Evolutionary conservation across 2,888 invertebrate genomes (phyloP), one percentile per base, ranked within the genome.

Genomic region (Archips crataeganus): DNA sequence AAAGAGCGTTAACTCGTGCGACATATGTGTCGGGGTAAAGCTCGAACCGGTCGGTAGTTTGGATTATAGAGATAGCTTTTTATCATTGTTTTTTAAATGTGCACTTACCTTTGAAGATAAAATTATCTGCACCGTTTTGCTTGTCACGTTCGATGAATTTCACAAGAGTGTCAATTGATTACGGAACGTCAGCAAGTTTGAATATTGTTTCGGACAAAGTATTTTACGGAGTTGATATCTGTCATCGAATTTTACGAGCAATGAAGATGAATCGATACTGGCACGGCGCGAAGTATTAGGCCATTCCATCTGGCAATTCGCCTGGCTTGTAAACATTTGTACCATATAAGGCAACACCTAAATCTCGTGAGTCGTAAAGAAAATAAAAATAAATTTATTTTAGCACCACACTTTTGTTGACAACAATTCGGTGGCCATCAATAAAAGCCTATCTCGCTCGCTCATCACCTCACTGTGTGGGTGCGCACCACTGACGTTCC

Each of bases 1-100:
- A 92, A 93, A 92, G 86, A 90, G 90, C 92, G 92, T 91, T 88
- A 91, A 90, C 87, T 87, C 80, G 79, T 80, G 87, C 88, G 87
- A 92, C 92, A 94, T 92, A 87, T 93, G 93, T 84, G 88, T 84
- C 79, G 78, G 82, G 82, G 82, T 79, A 74, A 78, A 77, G 75
- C 75, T 77, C 77, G 78, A 81, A 85, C 83, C 84, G 80, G 84
- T 78, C 79, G 80, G 81, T 75, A 81, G 81, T 79, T 23, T 77
- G 82, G 83, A 82, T 84, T 83, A 83, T 74, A 80, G 80, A 67
- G 76, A 78, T 76, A 77, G 69, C 74, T 76, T 77, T 76, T 77
- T 75, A 76, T 74, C 74, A 61, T 51, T 64, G 70, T 70, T 78
- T 77, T 77, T 64, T 69, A 78, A 77, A 75, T 77, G 77, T 76